Conservation (phyloP, 2,888 invertebrate species). For the Meganola albula region DNA sequence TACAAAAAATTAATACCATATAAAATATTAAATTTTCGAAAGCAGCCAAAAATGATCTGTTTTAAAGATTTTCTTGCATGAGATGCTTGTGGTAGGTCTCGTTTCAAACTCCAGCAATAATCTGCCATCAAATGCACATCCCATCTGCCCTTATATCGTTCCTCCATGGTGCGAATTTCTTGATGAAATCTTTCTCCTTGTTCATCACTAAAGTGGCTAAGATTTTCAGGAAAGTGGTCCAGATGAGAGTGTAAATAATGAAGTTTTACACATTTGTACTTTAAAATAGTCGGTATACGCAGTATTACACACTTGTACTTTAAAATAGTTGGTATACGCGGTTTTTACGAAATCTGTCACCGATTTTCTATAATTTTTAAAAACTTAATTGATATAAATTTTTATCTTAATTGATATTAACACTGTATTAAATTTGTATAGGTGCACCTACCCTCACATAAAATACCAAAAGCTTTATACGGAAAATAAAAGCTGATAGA, state of each 20-base stretch:
- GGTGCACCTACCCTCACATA: background rate
- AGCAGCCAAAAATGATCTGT: conserved; percentile 1
- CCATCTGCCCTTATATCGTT: conserved; percentile 30
- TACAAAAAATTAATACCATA: too few relatives aligned
- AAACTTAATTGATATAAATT: too few relatives aligned
- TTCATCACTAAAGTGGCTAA: conserved; percentile 35
- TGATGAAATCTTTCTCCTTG: conserved; percentile 21
- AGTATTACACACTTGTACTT: too few relatives aligned
- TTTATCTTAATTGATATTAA: background rate
- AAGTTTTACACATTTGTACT: conserved; percentile 32
- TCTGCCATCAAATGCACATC: conserved; percentile 31
- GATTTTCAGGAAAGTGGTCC: conserved; percentile 35
- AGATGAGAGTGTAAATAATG: conserved; percentile 35
- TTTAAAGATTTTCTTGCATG: conserved; percentile 12
- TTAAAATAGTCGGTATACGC: too few relatives aligned
- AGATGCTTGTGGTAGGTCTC: conserved; percentile 9
- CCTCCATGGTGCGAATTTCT: conserved; percentile 16
- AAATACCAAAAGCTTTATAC: background rate
- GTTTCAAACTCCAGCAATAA: conserved; percentile 30
- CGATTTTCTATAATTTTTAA: too few relatives aligned
- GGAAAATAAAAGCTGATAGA: conserved; percentile 1
- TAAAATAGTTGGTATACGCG: too few relatives aligned
- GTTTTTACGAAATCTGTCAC: too few relatives aligned
- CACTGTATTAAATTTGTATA: background rate
- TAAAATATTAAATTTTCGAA: too few relatives aligned